Evolutionary conservation across 2,888 invertebrate species (phyloP), one percentile per base, ranked within the genome.

Genomic region (Drosophila setosimentum): DNA sequence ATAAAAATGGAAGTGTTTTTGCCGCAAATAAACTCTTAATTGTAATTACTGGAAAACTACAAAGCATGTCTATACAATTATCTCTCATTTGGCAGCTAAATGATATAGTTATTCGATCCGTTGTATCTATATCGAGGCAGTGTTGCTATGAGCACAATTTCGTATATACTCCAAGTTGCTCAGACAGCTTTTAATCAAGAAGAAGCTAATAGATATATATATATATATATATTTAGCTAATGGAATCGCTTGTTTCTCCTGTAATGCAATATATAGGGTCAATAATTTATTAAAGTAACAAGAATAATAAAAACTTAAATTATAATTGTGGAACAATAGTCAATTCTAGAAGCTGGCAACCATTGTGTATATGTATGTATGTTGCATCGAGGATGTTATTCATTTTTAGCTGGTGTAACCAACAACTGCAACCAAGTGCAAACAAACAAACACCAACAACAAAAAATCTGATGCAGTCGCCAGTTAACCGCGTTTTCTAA

Each of bases 401-500:
- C 37, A 37, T 54, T 54, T 54, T 67, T 54, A 27, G 54, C 50
- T 65, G 24, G 55, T 33, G 48, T 68, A 68, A 68, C 33, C 64
- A 63, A 50, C 63, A 61, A 45, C 42, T 61, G 68, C 49, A 51
- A 16, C 35, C 45, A 60, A 63, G 70, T 61, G 63, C 72, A 65
- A 57, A 50, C 50, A 29, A 64, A 50, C 50, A 35, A 50, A 60
- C 27, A 35, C 16, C 58, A 66, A 21, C 42, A 45, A 7, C n/a
- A 40, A 40, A 49, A 42, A 65, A 51, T 30, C 33, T 32, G 37
- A 49, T 54, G 65, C 60, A 57, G 64, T 76, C 49, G 57, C 35
- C 58, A 32, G 59, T 64, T 64, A 78, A 78, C 70, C 80, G 64
- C 77, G 59, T 62, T 71, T 70, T 65, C 68, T 78, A 76, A 78